A percentile compares a stretch with the other conserved stretches of the same genome.
Conservation (phyloP, 2,888 invertebrate species). For the Acanthosoma haemorrhoidale region DNA sequence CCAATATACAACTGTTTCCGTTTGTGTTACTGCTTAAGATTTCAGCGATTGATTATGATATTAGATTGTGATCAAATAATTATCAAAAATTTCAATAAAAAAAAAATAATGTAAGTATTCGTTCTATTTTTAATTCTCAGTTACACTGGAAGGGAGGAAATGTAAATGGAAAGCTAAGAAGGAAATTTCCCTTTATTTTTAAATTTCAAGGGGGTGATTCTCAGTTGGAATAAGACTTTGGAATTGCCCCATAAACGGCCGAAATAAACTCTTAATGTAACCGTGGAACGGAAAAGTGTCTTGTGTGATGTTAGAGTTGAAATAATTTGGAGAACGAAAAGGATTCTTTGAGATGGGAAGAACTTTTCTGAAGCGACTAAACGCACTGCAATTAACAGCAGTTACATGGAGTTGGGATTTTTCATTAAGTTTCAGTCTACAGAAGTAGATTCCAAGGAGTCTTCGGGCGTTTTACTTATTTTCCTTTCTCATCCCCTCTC, state of each 20-base stretch:
- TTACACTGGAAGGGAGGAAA: background rate
- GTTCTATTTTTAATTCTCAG: constrained; percentile 2
- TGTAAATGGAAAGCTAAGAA: too few relatives aligned
- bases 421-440: background rate
- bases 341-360: background rate
- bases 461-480: background rate
- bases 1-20: too few relatives aligned
- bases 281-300: constrained; percentile 1
- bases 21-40: too few relatives aligned
- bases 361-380: constrained; percentile 2
- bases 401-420: constrained; percentile 5
- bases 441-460: background rate
- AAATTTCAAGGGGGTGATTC: constrained; percentile 3
- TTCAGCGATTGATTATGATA: too few relatives aligned
- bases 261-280: constrained; percentile 12
- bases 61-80: too few relatives aligned
- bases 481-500: background rate
- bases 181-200: too few relatives aligned
- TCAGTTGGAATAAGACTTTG: constrained; percentile 2
- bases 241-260: constrained; percentile 3
- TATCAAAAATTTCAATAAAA: too few relatives aligned
- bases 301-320: constrained; percentile 1
- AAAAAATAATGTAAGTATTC: too few relatives aligned
- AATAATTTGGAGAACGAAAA: constrained; percentile 10
- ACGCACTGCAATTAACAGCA: constrained; percentile 2